Evolutionary conservation across 1,140 invertebrate species (phyloP).

Genomic region (Hyles vespertilio): DNA sequence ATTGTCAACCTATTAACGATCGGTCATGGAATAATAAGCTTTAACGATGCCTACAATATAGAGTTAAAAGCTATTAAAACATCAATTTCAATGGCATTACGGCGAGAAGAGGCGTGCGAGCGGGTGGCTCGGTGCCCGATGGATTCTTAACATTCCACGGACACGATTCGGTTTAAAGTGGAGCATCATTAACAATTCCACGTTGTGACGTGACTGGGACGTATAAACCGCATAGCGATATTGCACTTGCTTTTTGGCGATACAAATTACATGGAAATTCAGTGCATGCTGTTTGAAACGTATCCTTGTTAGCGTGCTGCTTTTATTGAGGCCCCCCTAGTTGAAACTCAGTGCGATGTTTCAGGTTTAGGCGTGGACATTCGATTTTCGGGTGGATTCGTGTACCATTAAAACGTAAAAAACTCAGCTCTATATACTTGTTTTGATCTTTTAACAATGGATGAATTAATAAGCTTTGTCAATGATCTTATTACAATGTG

Average conservation of each 20-base stretch:
- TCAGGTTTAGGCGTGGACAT: too few species aligned
- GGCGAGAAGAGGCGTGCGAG: background rate
- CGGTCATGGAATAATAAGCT: slow-evolving; percentile 15
- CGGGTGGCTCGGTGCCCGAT: slow-evolving; percentile 47
- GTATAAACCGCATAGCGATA: slow-evolving; percentile 42
- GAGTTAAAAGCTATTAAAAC: slow-evolving; percentile 7
- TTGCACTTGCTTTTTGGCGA: background rate
- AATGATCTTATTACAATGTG: too few species aligned
- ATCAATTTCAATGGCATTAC: slow-evolving; percentile 12
- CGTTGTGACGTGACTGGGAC: slow-evolving; percentile 42
- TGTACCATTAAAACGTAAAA: too few species aligned
- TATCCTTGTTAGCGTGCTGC: too few species aligned
- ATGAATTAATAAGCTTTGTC: too few species aligned
- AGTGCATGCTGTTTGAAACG: too few species aligned
- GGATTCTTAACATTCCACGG: slow-evolving; percentile 46
- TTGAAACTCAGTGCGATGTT: too few species aligned
- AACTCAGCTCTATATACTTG: too few species aligned
- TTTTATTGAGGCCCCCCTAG: too few species aligned
- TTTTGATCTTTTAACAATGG: too few species aligned
- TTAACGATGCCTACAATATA: slow-evolving; percentile 12
- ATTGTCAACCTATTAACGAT: slow-evolving; percentile 35
- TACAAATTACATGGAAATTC: too few species aligned
- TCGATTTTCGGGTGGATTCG: too few species aligned
- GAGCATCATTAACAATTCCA: slow-evolving; percentile 57
- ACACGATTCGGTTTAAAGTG: slow-evolving; percentile 57